phyloP scores from a whole-genome alignment of 2,888 invertebrate species.

The Callinectes sapidus region DNA sequence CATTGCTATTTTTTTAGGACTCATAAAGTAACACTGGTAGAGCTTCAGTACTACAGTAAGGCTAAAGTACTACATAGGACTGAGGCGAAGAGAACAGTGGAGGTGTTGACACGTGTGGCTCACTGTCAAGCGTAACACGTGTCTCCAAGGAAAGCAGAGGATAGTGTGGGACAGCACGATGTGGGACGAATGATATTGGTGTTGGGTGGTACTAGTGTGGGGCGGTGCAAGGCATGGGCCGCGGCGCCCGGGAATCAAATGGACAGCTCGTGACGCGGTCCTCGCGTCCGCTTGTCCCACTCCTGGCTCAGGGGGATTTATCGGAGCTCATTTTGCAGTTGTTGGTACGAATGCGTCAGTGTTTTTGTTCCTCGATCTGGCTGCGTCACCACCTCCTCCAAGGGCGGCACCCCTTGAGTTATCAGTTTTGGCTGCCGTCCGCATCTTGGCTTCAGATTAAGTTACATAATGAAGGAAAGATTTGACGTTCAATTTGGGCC shows the following conservation, averaged over 20 bases:
- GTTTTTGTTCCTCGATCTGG: neutral
- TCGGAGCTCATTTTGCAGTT: neutral
- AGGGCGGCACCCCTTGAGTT: neutral
- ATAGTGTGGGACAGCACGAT: neutral
- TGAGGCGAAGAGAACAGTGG: neutral
- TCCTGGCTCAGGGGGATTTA: slow-evolving; percentile 2
- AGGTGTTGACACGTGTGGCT: neutral
- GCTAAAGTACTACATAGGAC: neutral
- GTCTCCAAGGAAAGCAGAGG: neutral
- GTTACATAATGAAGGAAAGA: slow-evolving; percentile 11
- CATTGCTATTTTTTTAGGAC: neutral
- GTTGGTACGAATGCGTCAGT: slow-evolving; percentile 4
- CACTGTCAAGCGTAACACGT: neutral
- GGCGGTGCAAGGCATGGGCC: neutral
- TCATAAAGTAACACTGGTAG: neutral
- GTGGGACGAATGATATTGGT: no score
- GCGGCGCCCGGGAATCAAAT: neutral
- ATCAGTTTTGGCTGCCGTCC: neutral
- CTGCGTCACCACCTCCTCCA: neutral
- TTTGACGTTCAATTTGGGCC: slow-evolving; percentile 11
- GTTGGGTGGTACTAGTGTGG: neutral
- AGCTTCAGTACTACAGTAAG: no score
- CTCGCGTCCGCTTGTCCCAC: neutral
- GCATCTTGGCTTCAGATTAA: neutral
- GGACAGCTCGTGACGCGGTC: neutral